phyloP scores from a whole-genome alignment of 2,113 vertebrate genomes.

The Nerophis lumbriciformis region DNA sequence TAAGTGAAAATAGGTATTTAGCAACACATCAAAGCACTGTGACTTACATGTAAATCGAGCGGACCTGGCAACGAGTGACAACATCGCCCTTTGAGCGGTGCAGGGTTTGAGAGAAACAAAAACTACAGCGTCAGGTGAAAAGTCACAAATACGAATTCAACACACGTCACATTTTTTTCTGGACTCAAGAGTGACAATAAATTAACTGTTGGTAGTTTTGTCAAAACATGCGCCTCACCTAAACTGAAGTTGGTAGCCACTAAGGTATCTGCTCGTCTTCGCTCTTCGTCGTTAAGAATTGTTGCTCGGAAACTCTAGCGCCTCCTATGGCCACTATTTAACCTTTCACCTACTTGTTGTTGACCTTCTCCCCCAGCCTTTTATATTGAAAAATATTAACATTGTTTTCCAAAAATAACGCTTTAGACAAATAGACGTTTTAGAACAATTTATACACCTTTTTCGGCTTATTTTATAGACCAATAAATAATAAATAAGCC shows the following conservation, averaged over 20 bases:
- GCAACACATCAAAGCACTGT: background rate
- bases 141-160: background rate
- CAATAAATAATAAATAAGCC: background rate
- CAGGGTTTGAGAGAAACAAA: background rate
- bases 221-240: background rate
- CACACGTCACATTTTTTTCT: background rate
- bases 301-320: background rate
- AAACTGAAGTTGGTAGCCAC: too few species aligned
- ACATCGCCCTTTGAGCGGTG: slow-evolving; percentile 27
- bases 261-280: background rate
- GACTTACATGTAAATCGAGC: slow-evolving; percentile 40
- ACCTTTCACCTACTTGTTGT: background rate
- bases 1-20: background rate
- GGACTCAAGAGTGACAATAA: background rate
- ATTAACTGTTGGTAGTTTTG: background rate
- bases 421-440: too few species aligned
- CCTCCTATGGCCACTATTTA: background rate
- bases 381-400: background rate
- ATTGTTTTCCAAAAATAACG: background rate
- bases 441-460: too few species aligned
- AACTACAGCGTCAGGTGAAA: background rate
- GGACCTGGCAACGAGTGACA: slow-evolving; percentile 24
- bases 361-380: too few species aligned
- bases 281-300: background rate
- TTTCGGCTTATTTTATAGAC: background rate